phyloP scores from a whole-genome alignment of 2,888 invertebrate genomes.

The Nowickia ferox region DNA sequence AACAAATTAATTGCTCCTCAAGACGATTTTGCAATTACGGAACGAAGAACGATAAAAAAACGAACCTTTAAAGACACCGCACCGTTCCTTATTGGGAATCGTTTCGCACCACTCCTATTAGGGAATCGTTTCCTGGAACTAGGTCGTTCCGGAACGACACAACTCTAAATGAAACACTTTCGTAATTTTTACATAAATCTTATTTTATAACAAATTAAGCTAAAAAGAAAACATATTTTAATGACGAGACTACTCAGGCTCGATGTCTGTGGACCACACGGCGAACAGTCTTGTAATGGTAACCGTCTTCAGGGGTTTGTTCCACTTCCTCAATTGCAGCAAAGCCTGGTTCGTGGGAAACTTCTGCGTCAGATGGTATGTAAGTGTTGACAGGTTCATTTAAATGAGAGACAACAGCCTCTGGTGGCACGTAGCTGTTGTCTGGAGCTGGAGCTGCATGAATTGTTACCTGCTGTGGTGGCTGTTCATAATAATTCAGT shows the following conservation, averaged over 20 bases:
- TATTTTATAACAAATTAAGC: conserved; percentile 4
- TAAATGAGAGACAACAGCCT: conserved; percentile 49
- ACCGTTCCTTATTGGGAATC: too few relatives aligned
- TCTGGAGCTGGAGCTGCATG: conserved; percentile 72
- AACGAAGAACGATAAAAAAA: too few relatives aligned
- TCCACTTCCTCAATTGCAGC: conserved; percentile 76
- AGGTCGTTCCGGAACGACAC: too few relatives aligned
- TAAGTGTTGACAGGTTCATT: conserved; percentile 53
- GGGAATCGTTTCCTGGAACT: too few relatives aligned
- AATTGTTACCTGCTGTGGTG: neutral
- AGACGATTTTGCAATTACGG: too few relatives aligned
- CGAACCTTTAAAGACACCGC: too few relatives aligned
- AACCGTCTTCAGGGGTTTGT: conserved; percentile 77
- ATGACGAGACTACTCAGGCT: conserved; percentile 65
- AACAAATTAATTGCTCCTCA: too few relatives aligned
- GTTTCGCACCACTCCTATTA: too few relatives aligned
- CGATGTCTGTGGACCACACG: conserved; percentile 78
- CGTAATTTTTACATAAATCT: too few relatives aligned
- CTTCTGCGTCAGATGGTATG: conserved; percentile 71
- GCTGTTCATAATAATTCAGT: conserved; percentile 27
- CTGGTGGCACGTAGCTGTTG: conserved; percentile 67
- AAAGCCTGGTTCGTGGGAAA: conserved; percentile 33
- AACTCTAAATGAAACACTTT: too few relatives aligned
- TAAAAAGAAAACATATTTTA: conserved; percentile 17
- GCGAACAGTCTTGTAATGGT: conserved; percentile 79